phyloP scores from a whole-genome alignment of 2,888 invertebrate species.

The Nymphalis polychloros region DNA sequence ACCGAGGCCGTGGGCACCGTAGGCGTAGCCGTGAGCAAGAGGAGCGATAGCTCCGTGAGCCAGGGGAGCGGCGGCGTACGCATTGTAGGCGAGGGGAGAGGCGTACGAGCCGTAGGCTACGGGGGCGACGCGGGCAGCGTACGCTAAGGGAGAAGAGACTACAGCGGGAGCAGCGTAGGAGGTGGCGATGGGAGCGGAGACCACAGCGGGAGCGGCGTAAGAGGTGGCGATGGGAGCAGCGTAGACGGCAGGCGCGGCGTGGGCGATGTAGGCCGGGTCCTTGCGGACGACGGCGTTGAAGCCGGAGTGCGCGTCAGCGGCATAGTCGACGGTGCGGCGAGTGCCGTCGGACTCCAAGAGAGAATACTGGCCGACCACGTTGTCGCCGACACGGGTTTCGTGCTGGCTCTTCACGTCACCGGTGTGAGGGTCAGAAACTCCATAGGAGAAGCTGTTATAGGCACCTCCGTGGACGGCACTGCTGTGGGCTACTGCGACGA shows the following conservation, averaged over 20 bases:
- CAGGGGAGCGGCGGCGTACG: conserved; percentile 38
- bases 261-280: conserved; percentile 58
- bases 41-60: conserved; percentile 41
- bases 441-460: conserved; percentile 74
- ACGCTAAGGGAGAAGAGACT: conserved; percentile 37
- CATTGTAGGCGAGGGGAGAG: conserved; percentile 36
- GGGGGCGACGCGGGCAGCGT: conserved; percentile 38
- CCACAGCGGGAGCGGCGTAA: conserved; percentile 60
- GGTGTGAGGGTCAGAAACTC: conserved; percentile 75
- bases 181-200: conserved; percentile 45
- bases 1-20: conserved; percentile 40
- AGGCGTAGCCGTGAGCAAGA: conserved; percentile 38
- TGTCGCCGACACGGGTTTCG: conserved; percentile 74
- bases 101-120: conserved; percentile 25
- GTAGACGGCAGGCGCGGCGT: conserved; percentile 40
- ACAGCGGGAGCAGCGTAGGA: conserved; percentile 42
- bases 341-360: conserved; percentile 77
- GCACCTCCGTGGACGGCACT: conserved; percentile 59
- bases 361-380: conserved; percentile 75
- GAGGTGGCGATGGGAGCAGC: conserved; percentile 76
- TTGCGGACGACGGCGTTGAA: conserved; percentile 80
- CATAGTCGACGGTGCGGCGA: conserved; percentile 78
- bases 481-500: conserved; percentile 51
- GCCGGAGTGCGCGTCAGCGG: conserved; percentile 71
- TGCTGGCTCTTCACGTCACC: conserved; percentile 77